Evolutionary conservation across 1,140 invertebrate species (phyloP).

Genomic region (Atta texana): DNA sequence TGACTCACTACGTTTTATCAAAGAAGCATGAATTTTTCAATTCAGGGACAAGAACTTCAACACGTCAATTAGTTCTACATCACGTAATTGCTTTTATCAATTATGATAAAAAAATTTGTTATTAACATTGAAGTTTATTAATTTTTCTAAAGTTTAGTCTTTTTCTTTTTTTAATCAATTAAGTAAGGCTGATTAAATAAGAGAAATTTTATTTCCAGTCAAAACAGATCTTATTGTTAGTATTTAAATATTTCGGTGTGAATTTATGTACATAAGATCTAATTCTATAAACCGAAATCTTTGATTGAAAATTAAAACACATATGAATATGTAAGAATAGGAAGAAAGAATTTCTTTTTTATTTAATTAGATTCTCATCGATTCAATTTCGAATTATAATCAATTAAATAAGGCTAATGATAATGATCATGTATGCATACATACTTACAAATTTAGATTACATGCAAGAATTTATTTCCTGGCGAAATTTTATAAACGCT

Average conservation of each 20-base stretch:
- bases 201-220: no score
- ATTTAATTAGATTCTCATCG: no score
- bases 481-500: neutral
- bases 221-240: no score
- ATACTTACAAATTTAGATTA: neutral
- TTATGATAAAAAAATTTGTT: neutral
- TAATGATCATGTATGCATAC: neutral
- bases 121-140: neutral
- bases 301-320: no score
- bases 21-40: conserved; percentile 23
- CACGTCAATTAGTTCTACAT: neutral
- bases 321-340: no score
- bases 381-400: no score
- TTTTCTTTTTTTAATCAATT: neutral
- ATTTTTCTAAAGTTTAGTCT: neutral
- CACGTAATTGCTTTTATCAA: neutral
- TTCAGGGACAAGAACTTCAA: neutral
- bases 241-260: no score
- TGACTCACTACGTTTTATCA: conserved; percentile 5
- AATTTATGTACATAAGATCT: no score
- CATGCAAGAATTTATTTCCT: neutral
- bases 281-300: no score
- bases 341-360: no score
- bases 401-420: no score
- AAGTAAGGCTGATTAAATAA: neutral